These are phyloP conservation scores for Antrozous pallidus DNA, from an alignment of 2,797 vertebrate species.

Conservation along the genomic window DNA sequence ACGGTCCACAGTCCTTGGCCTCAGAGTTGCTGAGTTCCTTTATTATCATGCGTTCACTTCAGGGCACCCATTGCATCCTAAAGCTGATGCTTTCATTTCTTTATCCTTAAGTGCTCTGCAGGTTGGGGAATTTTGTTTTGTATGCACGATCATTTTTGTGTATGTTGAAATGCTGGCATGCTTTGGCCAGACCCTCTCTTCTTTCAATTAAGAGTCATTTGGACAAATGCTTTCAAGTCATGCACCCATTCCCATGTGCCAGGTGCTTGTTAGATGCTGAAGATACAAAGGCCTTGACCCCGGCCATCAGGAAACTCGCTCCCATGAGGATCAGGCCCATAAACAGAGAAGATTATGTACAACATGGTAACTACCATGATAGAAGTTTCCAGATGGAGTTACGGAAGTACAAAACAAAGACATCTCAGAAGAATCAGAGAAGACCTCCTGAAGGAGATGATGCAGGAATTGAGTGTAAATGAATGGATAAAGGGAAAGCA, in stretches of 20 bases:
- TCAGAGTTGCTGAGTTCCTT: conserved; percentile 62
- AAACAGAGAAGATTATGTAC: background rate
- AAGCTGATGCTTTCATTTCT: conserved; percentile 61
- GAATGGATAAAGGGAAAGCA: background rate
- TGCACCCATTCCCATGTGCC: background rate
- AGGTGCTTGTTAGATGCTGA: background rate
- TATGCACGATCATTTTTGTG: conserved; percentile 29
- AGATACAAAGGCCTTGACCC: background rate
- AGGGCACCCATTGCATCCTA: background rate
- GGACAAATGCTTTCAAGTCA: background rate
- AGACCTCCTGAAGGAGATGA: background rate
- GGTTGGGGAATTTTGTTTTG: conserved; percentile 67
- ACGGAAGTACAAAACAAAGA: background rate
- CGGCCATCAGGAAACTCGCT: background rate
- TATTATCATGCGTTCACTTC: background rate
- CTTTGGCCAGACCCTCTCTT: background rate
- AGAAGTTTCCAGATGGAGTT: background rate
- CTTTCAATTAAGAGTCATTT: background rate
- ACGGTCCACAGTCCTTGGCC: background rate
- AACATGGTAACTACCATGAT: background rate
- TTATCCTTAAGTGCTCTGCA: conserved; percentile 56
- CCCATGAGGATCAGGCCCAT: background rate
- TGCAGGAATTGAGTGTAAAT: background rate
- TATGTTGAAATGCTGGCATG: background rate
- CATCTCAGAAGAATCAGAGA: background rate